These are phyloP conservation scores for Lymantria monacha DNA, from an alignment of 2,888 invertebrate genomes.

Conservation along the genomic window DNA sequence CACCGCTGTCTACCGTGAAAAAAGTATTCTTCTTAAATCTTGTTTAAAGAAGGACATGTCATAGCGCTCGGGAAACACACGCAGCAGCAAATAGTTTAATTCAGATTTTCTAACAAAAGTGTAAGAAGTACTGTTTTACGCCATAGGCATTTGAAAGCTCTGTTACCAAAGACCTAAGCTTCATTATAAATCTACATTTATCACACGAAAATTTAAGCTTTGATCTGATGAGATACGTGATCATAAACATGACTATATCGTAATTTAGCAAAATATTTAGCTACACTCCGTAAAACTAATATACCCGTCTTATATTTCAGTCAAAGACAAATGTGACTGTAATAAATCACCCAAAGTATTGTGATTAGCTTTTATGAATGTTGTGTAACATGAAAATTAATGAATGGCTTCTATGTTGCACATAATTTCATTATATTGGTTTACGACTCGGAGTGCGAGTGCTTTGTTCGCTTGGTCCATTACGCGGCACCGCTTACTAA, in stretches of 20 bases:
- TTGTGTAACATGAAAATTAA: constrained; percentile 24
- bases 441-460: constrained; percentile 24
- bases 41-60: too few relatives aligned
- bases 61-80: too few relatives aligned
- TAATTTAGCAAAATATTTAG: background rate
- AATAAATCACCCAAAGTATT: constrained; percentile 26
- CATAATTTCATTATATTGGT: constrained; percentile 44
- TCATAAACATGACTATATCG: background rate
- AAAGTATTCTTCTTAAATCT: too few relatives aligned
- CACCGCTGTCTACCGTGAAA: too few relatives aligned
- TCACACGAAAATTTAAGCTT: too few relatives aligned
- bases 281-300: constrained; percentile 13
- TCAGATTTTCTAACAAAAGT: too few relatives aligned
- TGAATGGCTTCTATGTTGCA: constrained; percentile 31
- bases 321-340: constrained; percentile 26
- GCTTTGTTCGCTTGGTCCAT: constrained; percentile 38
- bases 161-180: too few relatives aligned
- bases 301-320: constrained; percentile 16
- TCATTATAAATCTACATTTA: too few relatives aligned
- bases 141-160: too few relatives aligned
- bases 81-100: too few relatives aligned
- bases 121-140: too few relatives aligned
- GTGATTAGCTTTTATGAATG: constrained; percentile 25
- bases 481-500: constrained; percentile 47
- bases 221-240: too few relatives aligned